Percentiles rank a stretch among this genome's conserved stretches.
phyloP scores from a whole-genome alignment of 2,888 invertebrate species.

The Catocala sponsa region DNA sequence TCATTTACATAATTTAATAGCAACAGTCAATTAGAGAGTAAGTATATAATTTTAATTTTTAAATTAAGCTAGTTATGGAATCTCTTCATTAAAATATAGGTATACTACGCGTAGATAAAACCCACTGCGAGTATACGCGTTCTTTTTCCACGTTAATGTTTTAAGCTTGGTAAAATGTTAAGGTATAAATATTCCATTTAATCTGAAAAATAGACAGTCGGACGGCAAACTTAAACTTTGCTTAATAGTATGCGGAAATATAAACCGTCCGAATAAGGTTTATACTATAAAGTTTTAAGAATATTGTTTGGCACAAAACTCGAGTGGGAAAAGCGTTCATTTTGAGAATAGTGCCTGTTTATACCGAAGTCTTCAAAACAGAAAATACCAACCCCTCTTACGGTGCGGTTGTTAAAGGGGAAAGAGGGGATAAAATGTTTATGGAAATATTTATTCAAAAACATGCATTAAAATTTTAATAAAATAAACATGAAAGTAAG shows the following conservation, averaged over 20 bases:
- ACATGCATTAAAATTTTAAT: slow-evolving; percentile 50
- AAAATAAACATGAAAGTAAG: slow-evolving; percentile 35
- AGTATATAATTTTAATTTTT: not conserved
- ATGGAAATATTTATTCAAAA: slow-evolving; percentile 54
- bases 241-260: slow-evolving; percentile 53
- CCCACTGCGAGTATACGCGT: too few species aligned
- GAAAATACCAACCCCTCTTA: slow-evolving; percentile 63
- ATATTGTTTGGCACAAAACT: slow-evolving; percentile 67
- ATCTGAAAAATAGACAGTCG: slow-evolving; percentile 2
- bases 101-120: too few species aligned
- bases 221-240: slow-evolving; percentile 37
- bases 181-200: not conserved
- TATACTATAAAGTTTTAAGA: slow-evolving; percentile 59
- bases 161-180: too few species aligned
- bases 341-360: slow-evolving; percentile 62
- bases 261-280: slow-evolving; percentile 50
- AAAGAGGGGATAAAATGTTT: slow-evolving; percentile 51
- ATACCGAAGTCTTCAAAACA: slow-evolving; percentile 63
- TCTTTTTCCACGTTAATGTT: too few species aligned
- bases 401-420: slow-evolving; percentile 43
- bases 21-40: slow-evolving; percentile 5
- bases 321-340: slow-evolving; percentile 55
- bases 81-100: slow-evolving; percentile 2
- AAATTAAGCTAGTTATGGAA: not conserved
- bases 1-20: slow-evolving; percentile 7